Conservation (phyloP, 1,140 invertebrate species). For the Heliothis virescens region DNA sequence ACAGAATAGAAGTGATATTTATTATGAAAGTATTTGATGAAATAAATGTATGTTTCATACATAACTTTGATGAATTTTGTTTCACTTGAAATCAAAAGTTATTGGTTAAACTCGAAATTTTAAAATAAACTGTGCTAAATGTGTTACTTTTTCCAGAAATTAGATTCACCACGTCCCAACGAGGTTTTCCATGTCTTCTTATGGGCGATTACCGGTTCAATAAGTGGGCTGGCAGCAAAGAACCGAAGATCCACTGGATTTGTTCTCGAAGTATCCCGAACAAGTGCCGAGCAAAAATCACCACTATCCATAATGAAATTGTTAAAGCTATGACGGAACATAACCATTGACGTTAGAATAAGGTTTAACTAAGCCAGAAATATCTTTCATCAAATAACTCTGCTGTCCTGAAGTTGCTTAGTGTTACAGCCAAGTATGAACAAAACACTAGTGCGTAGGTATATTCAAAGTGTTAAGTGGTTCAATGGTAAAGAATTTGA, state of each 20-base stretch:
- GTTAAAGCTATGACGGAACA: slow-evolving; percentile 48
- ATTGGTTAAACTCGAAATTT: slow-evolving; percentile 45
- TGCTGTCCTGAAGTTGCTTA: too few species aligned
- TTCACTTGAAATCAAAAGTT: too few species aligned
- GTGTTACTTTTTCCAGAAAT: not conserved
- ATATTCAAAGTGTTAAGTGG: too few species aligned
- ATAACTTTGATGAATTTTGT: too few species aligned
- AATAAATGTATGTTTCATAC: slow-evolving; percentile 25
- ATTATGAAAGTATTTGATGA: not conserved
- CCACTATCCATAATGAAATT: slow-evolving; percentile 58
- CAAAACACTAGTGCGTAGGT: not conserved
- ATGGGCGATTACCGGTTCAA: slow-evolving; percentile 63
- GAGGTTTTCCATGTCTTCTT: slow-evolving; percentile 61
- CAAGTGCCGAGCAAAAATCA: slow-evolving; percentile 59
- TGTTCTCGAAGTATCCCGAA: slow-evolving; percentile 59
- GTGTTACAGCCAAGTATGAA: too few species aligned
- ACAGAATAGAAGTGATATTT: not conserved
- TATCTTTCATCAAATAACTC: too few species aligned
- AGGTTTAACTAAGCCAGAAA: too few species aligned
- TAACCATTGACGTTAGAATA: slow-evolving; percentile 54
- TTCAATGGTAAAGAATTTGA: too few species aligned
- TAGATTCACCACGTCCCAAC: slow-evolving; percentile 57
- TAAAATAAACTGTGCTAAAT: slow-evolving; percentile 6
- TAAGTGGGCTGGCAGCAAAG: too few species aligned
- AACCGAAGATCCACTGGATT: slow-evolving; percentile 58